Evolutionary conservation across 1,140 invertebrate genomes (phyloP).

Genomic region (Oryzaephilus surinamensis): DNA sequence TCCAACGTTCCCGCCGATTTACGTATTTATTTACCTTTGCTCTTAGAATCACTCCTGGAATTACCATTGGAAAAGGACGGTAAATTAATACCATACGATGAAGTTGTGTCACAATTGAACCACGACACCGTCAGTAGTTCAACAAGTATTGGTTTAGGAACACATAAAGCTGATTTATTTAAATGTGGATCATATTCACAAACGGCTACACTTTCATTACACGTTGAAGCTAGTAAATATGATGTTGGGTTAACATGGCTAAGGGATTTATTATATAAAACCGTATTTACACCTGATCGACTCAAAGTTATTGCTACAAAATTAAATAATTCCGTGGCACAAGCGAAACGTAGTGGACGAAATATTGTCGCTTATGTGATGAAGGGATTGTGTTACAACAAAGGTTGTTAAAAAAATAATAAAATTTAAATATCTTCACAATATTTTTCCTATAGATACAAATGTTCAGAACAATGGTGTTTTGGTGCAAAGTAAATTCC

Average conservation of each 20-base stretch:
- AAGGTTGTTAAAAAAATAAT: constrained; percentile 40
- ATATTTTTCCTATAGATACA: constrained; percentile 46
- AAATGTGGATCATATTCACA: constrained; percentile 50
- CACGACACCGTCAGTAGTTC: constrained; percentile 52
- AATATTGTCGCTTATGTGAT: constrained; percentile 49
- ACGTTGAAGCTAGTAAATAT: constrained; percentile 65
- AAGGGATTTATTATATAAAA: constrained; percentile 60
- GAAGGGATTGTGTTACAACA: constrained; percentile 48
- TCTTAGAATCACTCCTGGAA: constrained; percentile 59
- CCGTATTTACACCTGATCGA: constrained; percentile 59
- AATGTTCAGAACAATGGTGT: constrained; percentile 60
- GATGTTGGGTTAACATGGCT: constrained; percentile 64
- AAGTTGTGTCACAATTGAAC: constrained; percentile 65
- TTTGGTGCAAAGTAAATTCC: constrained; percentile 65
- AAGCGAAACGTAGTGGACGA: constrained; percentile 54
- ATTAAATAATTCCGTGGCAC: constrained; percentile 64
- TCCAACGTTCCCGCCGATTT: constrained; percentile 44
- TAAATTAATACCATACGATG: constrained; percentile 53
- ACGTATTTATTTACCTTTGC: constrained; percentile 60
- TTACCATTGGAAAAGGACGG: constrained; percentile 48
- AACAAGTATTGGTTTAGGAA: constrained; percentile 48
- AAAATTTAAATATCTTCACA: not conserved
- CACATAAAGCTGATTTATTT: constrained; percentile 17
- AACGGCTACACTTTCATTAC: constrained; percentile 44
- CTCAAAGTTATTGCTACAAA: constrained; percentile 66